Conservation (phyloP, 64 coral and sea anemone species). For the Montipora cactus region DNA sequence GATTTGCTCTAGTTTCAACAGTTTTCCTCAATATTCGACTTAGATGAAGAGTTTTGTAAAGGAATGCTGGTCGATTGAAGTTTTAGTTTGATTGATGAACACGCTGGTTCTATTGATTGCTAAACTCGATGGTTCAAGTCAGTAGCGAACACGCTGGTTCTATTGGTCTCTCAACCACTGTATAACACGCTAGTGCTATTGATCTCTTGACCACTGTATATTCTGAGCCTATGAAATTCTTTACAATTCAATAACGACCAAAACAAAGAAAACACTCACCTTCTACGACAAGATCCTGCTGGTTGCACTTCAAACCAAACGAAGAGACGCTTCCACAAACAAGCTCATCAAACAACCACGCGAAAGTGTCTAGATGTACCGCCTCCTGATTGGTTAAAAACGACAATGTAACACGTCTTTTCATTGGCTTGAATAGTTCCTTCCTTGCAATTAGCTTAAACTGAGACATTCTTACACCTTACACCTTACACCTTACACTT, state of each 20-base stretch:
- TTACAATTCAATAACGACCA: background rate
- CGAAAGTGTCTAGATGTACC: background rate
- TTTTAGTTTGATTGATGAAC: too few species aligned
- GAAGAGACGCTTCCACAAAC: background rate
- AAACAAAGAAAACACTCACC: background rate
- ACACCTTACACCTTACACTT: constrained; percentile 1
- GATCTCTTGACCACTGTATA: too few species aligned
- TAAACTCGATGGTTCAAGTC: too few species aligned
- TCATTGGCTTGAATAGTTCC: background rate
- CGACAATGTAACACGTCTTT: background rate
- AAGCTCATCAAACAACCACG: background rate
- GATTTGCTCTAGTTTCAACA: background rate
- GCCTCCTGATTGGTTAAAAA: constrained; percentile 25
- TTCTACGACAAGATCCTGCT: background rate
- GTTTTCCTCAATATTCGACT: background rate
- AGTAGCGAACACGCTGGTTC: too few species aligned
- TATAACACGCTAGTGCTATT: too few species aligned
- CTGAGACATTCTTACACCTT: background rate
- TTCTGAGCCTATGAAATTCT: background rate
- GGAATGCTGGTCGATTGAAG: background rate
- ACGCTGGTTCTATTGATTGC: too few species aligned
- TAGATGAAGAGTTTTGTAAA: background rate
- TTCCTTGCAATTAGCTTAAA: constrained; percentile 15
- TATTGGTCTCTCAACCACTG: background rate
- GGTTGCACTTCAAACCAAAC: background rate